phyloP scores from a whole-genome alignment of 2,113 vertebrate species.

The Dolichallabes microphthalmus region DNA sequence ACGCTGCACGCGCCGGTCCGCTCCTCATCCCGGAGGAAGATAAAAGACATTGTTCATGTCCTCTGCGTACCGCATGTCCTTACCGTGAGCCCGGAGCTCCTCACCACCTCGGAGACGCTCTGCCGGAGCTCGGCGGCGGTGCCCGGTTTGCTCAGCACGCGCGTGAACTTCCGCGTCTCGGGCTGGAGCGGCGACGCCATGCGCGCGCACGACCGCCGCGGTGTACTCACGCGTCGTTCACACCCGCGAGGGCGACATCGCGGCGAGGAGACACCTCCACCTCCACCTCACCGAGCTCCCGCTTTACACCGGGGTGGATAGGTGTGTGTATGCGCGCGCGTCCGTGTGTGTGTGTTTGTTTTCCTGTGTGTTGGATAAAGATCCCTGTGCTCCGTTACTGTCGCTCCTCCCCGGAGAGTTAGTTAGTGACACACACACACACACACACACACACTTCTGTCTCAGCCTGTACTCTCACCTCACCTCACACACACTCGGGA shows the following conservation, averaged over 20 bases:
- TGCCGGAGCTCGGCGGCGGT: conserved; percentile 92
- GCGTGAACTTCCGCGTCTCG: conserved; percentile 91
- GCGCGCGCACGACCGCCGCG: conserved; percentile 35
- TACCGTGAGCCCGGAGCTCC: conserved; percentile 86
- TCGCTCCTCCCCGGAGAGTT: background rate
- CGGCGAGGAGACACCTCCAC: background rate
- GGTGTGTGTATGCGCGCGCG: background rate
- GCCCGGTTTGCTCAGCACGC: conserved; percentile 88
- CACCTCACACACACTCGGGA: background rate
- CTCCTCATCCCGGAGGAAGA: background rate
- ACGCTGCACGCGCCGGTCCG: too few species aligned
- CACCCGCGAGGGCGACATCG: background rate
- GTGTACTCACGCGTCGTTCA: background rate
- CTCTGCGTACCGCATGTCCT: conserved; percentile 48
- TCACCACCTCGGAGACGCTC: conserved; percentile 91
- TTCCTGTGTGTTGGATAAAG: background rate
- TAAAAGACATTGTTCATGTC: background rate
- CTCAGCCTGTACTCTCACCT: background rate
- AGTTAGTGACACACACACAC: too few species aligned
- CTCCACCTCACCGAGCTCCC: background rate
- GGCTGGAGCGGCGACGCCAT: conserved; percentile 70
- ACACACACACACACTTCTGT: background rate
- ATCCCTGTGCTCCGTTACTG: background rate
- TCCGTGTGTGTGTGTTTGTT: conserved; percentile 11
- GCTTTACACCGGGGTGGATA: background rate